A percentile compares a stretch with the other conserved stretches of the same genome.
These are phyloP conservation scores for Pyrrhosoma nymphula DNA, from an alignment of 2,888 invertebrate species.

Conservation along the genomic window DNA sequence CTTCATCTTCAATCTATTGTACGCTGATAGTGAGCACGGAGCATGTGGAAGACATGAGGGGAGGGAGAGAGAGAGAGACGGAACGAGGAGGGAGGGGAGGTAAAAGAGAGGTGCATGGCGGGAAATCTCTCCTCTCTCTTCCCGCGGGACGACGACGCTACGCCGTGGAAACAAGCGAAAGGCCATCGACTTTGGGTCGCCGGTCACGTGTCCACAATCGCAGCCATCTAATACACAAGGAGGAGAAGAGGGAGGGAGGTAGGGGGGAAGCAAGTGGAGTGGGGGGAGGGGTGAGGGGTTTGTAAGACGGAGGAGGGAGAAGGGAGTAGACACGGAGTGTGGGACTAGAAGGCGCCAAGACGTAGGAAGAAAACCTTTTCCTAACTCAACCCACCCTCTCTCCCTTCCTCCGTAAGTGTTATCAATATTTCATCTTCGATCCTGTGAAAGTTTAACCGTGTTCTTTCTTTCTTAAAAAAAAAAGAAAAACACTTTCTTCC, in stretches of 20 bases:
- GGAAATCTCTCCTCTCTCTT: constrained; percentile 23
- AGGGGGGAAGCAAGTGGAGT: background rate
- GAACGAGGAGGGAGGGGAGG: background rate
- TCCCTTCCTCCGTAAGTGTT: background rate
- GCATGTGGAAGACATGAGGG: background rate
- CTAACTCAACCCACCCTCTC: background rate
- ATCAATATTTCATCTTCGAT: background rate
- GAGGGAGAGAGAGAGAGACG: background rate
- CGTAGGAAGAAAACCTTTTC: background rate
- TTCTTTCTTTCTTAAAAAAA: background rate
- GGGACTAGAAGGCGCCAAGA: background rate
- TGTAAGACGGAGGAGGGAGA: background rate
- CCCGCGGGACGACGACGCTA: background rate
- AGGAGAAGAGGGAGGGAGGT: background rate
- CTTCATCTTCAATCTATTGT: background rate
- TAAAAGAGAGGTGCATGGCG: background rate
- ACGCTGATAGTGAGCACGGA: background rate
- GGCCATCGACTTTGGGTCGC: constrained; percentile 42
- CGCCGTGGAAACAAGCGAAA: constrained; percentile 10
- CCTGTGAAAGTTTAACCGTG: constrained; percentile 8
- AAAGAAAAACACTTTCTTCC: background rate
- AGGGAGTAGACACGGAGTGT: no score
- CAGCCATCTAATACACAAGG: background rate
- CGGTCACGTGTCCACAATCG: constrained; percentile 42
- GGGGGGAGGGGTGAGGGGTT: background rate